Percentiles rank a stretch among this genome's conserved stretches.
These are phyloP conservation scores for Spea hammondii DNA, from an alignment of 2,797 vertebrate species.

Conservation along the genomic window DNA sequence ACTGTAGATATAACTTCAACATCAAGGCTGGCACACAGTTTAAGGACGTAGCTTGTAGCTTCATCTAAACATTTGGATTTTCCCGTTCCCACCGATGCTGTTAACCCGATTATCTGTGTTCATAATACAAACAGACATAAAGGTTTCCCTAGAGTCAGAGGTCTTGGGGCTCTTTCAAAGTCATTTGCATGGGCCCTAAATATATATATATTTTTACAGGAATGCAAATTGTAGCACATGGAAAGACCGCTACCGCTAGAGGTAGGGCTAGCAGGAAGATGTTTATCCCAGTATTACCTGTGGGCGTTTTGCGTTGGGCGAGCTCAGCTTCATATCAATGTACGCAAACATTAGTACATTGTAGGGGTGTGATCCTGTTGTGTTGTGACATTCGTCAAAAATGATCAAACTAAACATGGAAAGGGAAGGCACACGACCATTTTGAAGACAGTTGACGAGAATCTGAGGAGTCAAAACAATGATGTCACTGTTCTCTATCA, in stretches of 20 bases:
- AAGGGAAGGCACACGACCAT: constrained; percentile 62
- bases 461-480: constrained; percentile 76
- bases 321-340: constrained; percentile 66
- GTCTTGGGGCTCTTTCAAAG: no score
- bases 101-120: constrained; percentile 72
- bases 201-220: no score
- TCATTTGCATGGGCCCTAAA: no score
- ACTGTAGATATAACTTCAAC: constrained; percentile 70
- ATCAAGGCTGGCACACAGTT: constrained; percentile 72
- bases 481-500: constrained; percentile 67
- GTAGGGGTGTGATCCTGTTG: constrained; percentile 73
- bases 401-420: constrained; percentile 74
- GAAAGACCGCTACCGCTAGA: no score
- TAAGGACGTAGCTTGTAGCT: constrained; percentile 65
- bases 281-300: constrained; percentile 63
- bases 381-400: constrained; percentile 80
- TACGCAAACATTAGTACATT: constrained; percentile 73
- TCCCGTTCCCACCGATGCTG: constrained; percentile 75
- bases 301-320: constrained; percentile 57
- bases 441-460: constrained; percentile 69
- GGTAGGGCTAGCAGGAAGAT: no score
- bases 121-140: background rate
- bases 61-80: constrained; percentile 60
- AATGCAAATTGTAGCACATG: no score
- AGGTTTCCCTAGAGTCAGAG: no score